Conservation (phyloP, 2,888 invertebrate genomes). For the Agrotis clavis region DNA sequence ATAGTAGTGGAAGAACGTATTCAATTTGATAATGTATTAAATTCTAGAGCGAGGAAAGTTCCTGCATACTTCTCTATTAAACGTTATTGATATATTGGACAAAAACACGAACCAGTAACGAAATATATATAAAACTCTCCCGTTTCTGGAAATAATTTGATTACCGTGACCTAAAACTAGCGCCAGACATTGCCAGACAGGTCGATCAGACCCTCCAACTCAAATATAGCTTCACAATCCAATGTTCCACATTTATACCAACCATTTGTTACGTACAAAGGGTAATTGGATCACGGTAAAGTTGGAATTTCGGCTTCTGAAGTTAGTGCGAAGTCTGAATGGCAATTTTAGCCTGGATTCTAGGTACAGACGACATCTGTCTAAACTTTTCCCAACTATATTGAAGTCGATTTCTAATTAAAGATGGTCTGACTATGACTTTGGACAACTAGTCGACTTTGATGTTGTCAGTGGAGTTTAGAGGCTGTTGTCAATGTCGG, state of each 20-base stretch:
- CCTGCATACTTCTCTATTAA: no score
- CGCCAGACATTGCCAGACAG: constrained; percentile 9
- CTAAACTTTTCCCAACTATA: neutral
- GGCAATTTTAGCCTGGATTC: neutral
- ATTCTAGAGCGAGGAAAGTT: no score
- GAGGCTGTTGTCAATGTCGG: no score
- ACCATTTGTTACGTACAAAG: neutral
- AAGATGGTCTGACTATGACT: no score
- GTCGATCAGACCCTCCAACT: neutral
- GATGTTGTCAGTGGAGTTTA: no score
- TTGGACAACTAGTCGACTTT: no score
- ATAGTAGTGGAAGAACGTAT: no score
- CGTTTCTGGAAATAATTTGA: constrained; percentile 5
- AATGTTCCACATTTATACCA: constrained; percentile 4
- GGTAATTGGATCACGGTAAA: neutral
- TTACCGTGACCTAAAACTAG: constrained; percentile 2
- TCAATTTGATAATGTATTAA: no score
- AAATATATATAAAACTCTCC: neutral
- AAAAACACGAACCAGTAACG: no score
- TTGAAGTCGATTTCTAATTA: neutral
- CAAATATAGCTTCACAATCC: constrained; percentile 29
- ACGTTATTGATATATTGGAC: no score
- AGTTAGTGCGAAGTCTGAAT: neutral
- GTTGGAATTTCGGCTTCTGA: neutral
- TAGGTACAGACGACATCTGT: no score